Percentiles rank a stretch among this genome's conserved stretches.
phyloP scores from a whole-genome alignment of 2,888 invertebrate genomes.

The Caradrina kadenii region DNA sequence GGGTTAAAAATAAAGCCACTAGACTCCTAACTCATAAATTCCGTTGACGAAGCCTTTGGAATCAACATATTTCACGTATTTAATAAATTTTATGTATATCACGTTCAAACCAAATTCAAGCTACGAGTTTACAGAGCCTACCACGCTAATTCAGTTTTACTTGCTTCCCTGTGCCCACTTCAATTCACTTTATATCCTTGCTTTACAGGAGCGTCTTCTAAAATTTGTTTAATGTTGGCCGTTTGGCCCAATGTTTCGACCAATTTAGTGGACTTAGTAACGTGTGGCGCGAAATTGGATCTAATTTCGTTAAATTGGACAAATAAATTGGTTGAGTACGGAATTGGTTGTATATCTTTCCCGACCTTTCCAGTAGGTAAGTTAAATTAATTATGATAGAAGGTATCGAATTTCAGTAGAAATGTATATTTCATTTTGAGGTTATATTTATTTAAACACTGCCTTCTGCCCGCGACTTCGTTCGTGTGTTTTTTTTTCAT shows the following conservation, averaged over 20 bases:
- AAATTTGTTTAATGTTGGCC: conserved; percentile 62
- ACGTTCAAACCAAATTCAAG: conserved; percentile 71
- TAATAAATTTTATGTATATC: conserved; percentile 70
- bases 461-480: too few species aligned
- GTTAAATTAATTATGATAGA: conserved; percentile 13
- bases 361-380: conserved; percentile 5
- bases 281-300: conserved; percentile 40
- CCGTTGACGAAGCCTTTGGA: conserved; percentile 38
- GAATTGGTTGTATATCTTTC: conserved; percentile 23
- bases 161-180: conserved; percentile 64
- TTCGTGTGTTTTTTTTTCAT: too few species aligned
- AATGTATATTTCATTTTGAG: not conserved
- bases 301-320: conserved; percentile 38
- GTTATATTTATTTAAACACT: too few species aligned
- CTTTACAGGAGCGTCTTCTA: conserved; percentile 56
- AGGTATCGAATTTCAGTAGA: conserved; percentile 1
- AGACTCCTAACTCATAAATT: conserved; percentile 51
- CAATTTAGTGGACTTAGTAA: conserved; percentile 47
- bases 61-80: conserved; percentile 66
- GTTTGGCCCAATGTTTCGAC: conserved; percentile 56
- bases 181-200: conserved; percentile 62
- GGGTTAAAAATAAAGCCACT: conserved; percentile 34
- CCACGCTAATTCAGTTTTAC: conserved; percentile 74
- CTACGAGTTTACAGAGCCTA: conserved; percentile 64
- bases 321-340: conserved; percentile 26